Evolutionary conservation across 2,797 vertebrate species (phyloP).

Genomic region (Sparus aurata): DNA sequence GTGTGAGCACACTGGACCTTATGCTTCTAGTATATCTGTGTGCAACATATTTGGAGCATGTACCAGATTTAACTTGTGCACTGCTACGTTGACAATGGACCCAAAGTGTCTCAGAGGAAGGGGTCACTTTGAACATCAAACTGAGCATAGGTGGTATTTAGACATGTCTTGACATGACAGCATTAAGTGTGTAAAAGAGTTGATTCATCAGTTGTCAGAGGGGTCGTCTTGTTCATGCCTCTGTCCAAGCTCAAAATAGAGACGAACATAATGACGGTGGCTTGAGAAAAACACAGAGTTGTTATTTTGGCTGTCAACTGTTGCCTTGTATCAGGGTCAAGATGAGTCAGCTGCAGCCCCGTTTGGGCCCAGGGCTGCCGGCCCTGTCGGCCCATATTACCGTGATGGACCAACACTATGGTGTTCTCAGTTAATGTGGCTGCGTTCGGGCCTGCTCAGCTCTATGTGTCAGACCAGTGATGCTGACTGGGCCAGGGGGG

Average conservation of each 20-base stretch:
- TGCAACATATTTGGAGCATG: not conserved
- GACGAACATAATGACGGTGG: slow-evolving; percentile 9
- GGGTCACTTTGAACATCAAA: slow-evolving; percentile 1
- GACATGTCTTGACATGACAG: not conserved
- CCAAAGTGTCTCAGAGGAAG: not conserved
- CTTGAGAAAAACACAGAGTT: slow-evolving; percentile 38
- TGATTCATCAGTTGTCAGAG: slow-evolving; percentile 28
- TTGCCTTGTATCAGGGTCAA: slow-evolving; percentile 70
- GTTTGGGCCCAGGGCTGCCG: slow-evolving; percentile 49
- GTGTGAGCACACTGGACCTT: not conserved
- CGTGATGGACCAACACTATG: slow-evolving; percentile 59
- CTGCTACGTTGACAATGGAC: not conserved
- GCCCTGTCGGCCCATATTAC: slow-evolving; percentile 66
- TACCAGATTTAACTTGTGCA: not conserved
- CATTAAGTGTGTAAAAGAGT: not conserved
- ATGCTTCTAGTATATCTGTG: not conserved
- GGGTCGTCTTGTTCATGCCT: slow-evolving; percentile 7
- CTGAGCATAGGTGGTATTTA: not conserved
- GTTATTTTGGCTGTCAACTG: slow-evolving; percentile 70
- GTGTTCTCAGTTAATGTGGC: slow-evolving; percentile 58
- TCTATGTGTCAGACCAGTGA: slow-evolving; percentile 40
- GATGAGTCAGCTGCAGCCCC: slow-evolving; percentile 60
- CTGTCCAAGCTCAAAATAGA: slow-evolving; percentile 8
- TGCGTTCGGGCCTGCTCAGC: slow-evolving; percentile 35
- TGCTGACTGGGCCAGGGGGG: slow-evolving; percentile 63